phyloP scores from a whole-genome alignment of 2,797 vertebrate genomes.

The Gymnocypris eckloni region DNA sequence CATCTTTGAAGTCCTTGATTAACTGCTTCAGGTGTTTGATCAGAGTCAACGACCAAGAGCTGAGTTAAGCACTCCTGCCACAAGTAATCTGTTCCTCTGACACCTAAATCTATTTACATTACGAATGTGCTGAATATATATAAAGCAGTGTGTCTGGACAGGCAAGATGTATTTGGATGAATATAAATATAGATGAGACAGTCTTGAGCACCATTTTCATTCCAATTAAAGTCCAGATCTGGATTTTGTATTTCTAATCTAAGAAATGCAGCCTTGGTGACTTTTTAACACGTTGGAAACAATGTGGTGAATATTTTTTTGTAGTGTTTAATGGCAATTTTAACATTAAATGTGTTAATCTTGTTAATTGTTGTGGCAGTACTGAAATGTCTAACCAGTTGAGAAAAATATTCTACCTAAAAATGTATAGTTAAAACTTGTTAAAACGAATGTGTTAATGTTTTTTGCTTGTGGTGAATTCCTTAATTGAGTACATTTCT shows the following conservation, averaged over 20 bases:
- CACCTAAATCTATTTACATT: constrained; percentile 29
- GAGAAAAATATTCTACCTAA: background rate
- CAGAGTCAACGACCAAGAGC: constrained; percentile 7
- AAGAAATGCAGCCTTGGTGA: background rate
- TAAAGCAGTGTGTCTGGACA: background rate
- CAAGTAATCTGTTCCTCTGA: constrained; percentile 31
- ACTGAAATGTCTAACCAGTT: background rate
- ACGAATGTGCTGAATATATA: constrained; percentile 17
- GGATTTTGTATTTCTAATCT: background rate
- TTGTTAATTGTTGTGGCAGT: background rate
- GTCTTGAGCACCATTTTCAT: background rate
- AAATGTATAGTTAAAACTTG: too few species aligned
- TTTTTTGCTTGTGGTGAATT: constrained; percentile 3
- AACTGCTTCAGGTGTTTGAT: constrained; percentile 12
- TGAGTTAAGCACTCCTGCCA: constrained; percentile 24
- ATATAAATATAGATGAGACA: background rate
- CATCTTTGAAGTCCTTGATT: background rate
- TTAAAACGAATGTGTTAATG: background rate
- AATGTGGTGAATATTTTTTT: background rate
- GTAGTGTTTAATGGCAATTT: background rate
- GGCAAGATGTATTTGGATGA: background rate
- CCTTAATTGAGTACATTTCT: background rate
- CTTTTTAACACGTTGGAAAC: background rate
- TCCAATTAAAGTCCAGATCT: background rate
- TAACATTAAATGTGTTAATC: background rate